Evolutionary conservation across 2,888 invertebrate species (phyloP).

Genomic region (Plebejus anna): DNA sequence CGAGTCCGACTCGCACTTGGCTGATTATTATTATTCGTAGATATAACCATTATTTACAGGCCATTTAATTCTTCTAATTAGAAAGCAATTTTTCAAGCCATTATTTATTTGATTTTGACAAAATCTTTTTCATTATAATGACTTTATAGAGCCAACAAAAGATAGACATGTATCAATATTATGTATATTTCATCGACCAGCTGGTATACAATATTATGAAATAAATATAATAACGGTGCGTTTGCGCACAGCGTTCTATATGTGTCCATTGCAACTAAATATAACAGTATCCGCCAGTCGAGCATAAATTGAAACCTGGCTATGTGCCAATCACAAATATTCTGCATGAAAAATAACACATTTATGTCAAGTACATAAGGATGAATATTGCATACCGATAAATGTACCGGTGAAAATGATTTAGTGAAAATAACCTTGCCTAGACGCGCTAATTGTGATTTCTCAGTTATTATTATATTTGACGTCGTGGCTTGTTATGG

Average conservation of each 20-base stretch:
- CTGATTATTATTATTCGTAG: too few species aligned
- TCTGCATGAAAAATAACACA: constrained; percentile 14
- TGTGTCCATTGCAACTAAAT: constrained; percentile 45
- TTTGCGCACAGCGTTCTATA: constrained; percentile 43
- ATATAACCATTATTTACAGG: too few species aligned
- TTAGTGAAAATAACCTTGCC: constrained; percentile 25
- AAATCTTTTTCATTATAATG: too few species aligned
- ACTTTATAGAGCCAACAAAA: too few species aligned
- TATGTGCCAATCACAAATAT: constrained; percentile 36
- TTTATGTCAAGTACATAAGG: neutral
- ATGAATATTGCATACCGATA: constrained; percentile 10
- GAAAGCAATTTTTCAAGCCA: too few species aligned
- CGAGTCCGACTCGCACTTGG: too few species aligned
- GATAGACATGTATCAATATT: too few species aligned
- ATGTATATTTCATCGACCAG: neutral
- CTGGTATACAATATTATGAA: constrained; percentile 11
- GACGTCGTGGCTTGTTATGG: neutral
- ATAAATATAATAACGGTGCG: constrained; percentile 35
- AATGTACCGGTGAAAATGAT: constrained; percentile 9
- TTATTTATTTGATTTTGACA: too few species aligned
- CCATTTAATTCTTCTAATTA: too few species aligned
- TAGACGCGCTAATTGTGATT: constrained; percentile 16
- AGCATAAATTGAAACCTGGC: constrained; percentile 55
- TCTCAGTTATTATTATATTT: constrained; percentile 9
- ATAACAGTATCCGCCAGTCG: constrained; percentile 54